Evolutionary conservation across 1,140 invertebrate species (phyloP).

Genomic region (Monomorium pharaonis): DNA sequence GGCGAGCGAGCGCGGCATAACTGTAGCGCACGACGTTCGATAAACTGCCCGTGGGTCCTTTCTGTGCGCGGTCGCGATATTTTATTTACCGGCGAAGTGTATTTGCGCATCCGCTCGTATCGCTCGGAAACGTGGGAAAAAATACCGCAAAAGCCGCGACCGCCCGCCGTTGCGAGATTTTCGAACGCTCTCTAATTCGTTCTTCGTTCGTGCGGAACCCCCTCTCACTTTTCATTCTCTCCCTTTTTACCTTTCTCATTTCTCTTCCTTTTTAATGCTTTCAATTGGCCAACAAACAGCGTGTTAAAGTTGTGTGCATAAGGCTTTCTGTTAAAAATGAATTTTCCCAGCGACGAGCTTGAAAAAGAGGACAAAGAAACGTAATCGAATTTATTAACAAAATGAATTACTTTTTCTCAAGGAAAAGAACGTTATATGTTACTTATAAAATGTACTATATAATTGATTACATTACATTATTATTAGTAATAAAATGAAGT

Average conservation of each 20-base stretch:
- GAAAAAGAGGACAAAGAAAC: background rate
- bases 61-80: conserved; percentile 65
- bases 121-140: conserved; percentile 39
- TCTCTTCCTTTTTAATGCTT: background rate
- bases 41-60: conserved; percentile 69
- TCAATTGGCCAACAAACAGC: background rate
- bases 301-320: background rate
- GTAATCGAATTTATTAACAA: background rate
- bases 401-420: background rate
- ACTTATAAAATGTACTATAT: background rate
- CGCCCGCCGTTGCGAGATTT: conserved; percentile 21
- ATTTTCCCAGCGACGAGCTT: background rate
- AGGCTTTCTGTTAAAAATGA: background rate
- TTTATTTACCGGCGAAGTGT: conserved; percentile 70
- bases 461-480: too few species aligned
- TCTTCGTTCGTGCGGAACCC: background rate
- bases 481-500: too few species aligned
- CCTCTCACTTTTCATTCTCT: too few species aligned
- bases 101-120: conserved; percentile 57
- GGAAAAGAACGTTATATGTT: background rate
- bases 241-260: background rate
- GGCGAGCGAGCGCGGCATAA: conserved; percentile 36
- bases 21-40: conserved; percentile 67
- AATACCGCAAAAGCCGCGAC: conserved; percentile 59
- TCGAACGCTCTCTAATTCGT: conserved; percentile 24